phyloP scores from a whole-genome alignment of 2,113 vertebrate genomes.

The Axis porcinus region DNA sequence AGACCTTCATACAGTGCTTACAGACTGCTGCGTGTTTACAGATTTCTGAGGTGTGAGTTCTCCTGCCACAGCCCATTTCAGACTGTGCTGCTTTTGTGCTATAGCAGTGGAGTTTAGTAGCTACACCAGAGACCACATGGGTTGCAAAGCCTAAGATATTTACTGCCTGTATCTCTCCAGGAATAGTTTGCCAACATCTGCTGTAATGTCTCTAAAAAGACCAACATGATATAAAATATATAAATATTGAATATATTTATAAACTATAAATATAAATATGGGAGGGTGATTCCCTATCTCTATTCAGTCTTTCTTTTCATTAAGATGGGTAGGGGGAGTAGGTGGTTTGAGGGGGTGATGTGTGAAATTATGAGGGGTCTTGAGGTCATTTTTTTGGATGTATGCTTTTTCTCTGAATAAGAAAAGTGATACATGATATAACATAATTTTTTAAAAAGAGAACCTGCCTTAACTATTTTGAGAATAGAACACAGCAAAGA shows the following conservation, averaged over 20 bases:
- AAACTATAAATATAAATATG: background rate
- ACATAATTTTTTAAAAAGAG: background rate
- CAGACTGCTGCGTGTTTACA: background rate
- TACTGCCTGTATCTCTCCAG: background rate
- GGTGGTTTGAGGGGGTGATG: background rate
- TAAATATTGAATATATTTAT: background rate
- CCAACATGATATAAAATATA: background rate
- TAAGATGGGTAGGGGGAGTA: background rate
- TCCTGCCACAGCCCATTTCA: fast-evolving
- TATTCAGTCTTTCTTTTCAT: background rate
- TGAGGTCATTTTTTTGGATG: background rate
- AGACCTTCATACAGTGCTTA: background rate
- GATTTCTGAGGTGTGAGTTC: background rate
- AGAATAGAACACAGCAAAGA: background rate
- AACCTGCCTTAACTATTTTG: background rate
- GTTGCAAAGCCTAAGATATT: background rate
- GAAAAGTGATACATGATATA: background rate
- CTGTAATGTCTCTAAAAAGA: background rate
- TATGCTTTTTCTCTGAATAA: background rate
- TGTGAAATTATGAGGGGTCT: background rate
- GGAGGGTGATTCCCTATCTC: background rate
- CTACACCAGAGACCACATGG: background rate
- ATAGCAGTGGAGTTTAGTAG: background rate
- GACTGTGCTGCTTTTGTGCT: background rate
- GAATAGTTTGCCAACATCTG: background rate